phyloP scores from a whole-genome alignment of 35 echinoderm and acorn worm genomes.

The Eucidaris tribuloides region DNA sequence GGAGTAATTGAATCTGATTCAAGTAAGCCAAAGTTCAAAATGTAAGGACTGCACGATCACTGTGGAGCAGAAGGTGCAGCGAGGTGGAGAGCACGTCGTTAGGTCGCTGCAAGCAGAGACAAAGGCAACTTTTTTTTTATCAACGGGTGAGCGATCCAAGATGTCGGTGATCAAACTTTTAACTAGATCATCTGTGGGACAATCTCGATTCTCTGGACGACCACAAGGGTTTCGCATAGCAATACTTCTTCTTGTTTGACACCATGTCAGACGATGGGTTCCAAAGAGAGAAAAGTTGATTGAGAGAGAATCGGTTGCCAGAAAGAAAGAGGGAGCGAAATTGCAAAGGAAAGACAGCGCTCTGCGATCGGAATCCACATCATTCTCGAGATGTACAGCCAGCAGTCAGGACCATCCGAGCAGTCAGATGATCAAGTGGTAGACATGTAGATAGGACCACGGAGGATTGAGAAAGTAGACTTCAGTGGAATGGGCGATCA shows the following conservation, averaged over 20 bases:
- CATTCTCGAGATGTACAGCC: not conserved
- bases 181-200: not conserved
- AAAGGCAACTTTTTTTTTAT: not conserved
- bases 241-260: not conserved
- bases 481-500: slow-evolving; percentile 6
- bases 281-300: slow-evolving; percentile 43
- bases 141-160: not conserved
- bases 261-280: not conserved
- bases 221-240: not conserved
- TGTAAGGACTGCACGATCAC: slow-evolving; percentile 7
- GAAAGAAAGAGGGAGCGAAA: slow-evolving; percentile 27
- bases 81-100: slow-evolving; percentile 3
- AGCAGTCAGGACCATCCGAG: slow-evolving; percentile 5
- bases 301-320: slow-evolving; percentile 14
- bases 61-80: not conserved
- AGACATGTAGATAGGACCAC: not conserved
- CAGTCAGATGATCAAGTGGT: not conserved
- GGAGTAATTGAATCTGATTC: not conserved
- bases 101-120: not conserved
- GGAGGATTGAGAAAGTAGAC: not conserved
- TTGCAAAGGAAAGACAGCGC: slow-evolving; percentile 33
- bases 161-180: not conserved
- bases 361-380: slow-evolving; percentile 10
- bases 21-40: not conserved
- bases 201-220: not conserved